phyloP scores from a whole-genome alignment of 1,140 invertebrate genomes.

The Lepidurus apus region DNA sequence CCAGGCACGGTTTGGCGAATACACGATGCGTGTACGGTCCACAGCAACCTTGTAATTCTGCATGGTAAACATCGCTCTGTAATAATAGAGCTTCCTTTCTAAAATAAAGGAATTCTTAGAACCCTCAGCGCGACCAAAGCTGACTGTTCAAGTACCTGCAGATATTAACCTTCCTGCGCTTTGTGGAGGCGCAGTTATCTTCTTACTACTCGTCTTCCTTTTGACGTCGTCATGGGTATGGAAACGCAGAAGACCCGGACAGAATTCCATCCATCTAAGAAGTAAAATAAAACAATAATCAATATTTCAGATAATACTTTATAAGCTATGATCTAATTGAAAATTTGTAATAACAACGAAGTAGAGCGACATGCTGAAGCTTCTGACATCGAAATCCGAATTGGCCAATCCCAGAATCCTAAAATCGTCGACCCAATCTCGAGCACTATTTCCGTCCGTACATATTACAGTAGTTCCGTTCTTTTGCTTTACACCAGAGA shows the following conservation, averaged over 20 bases:
- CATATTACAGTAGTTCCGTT: neutral
- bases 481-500: neutral
- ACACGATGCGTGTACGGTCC: neutral
- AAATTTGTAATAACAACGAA: neutral
- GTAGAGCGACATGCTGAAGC: neutral
- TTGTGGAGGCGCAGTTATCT: neutral
- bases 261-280: constrained; percentile 1
- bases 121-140: neutral
- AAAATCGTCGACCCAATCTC: neutral
- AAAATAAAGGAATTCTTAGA: neutral
- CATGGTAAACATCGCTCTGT: neutral
- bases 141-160: neutral
- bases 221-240: neutral
- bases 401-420: neutral
- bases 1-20: constrained; percentile 17
- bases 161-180: constrained; percentile 1
- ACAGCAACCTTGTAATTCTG: constrained; percentile 8
- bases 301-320: neutral
- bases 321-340: neutral
- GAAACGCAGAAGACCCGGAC: neutral
- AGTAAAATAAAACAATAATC: neutral
- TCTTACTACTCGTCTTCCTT: neutral
- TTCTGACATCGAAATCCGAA: neutral
- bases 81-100: neutral
- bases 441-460: neutral